Evolutionary conservation across 2,797 vertebrate genomes (phyloP).

Genomic region (Peromyscus melanophrys): DNA sequence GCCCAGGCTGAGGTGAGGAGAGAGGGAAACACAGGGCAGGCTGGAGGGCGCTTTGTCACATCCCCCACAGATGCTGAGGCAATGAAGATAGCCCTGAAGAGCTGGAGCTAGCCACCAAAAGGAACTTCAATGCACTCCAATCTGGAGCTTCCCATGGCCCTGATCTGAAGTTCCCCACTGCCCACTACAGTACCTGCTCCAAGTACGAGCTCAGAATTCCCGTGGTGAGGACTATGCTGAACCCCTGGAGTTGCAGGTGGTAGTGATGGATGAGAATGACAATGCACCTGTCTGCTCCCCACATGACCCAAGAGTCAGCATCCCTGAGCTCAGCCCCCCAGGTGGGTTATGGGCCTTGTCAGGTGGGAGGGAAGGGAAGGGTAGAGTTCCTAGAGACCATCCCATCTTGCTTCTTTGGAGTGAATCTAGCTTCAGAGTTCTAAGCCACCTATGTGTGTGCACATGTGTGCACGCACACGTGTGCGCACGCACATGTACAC

Average conservation of each 20-base stretch:
- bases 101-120: slow-evolving; percentile 8
- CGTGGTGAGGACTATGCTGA: slow-evolving; percentile 91
- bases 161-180: slow-evolving; percentile 36
- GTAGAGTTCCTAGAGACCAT: neutral
- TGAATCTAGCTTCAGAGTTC: neutral
- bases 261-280: slow-evolving; percentile 92
- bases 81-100: slow-evolving; percentile 1
- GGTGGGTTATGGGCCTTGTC: slow-evolving; percentile 62
- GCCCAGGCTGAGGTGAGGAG: slow-evolving; percentile 91
- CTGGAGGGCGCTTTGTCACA: neutral
- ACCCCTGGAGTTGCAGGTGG: slow-evolving; percentile 90
- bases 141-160: neutral
- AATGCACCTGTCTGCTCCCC: slow-evolving; percentile 91
- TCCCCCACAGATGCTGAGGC: slow-evolving; percentile 26
- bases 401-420: neutral
- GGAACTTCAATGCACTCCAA: neutral
- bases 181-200: slow-evolving; percentile 90
- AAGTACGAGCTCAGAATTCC: slow-evolving; percentile 90
- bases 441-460: neutral
- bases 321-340: slow-evolving; percentile 81
- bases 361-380: neutral
- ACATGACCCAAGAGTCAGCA: slow-evolving; percentile 81
- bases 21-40: neutral
- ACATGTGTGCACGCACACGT: no score
- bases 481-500: no score